Evolutionary conservation across 2,888 invertebrate genomes (phyloP), one percentile per base, ranked within the genome.

Genomic region (Melolontha melolontha): DNA sequence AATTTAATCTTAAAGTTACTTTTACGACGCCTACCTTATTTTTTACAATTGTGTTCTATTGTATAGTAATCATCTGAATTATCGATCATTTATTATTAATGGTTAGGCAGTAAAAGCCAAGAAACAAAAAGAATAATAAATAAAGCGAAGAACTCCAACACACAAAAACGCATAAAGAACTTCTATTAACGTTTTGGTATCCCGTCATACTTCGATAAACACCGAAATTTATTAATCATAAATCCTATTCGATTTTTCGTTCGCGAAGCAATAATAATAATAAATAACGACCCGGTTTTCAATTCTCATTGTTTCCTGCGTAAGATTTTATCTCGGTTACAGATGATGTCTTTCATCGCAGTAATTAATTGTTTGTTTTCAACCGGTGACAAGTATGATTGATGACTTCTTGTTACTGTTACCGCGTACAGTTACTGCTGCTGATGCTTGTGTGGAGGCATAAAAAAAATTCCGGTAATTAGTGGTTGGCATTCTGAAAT

Each of bases 331-430:
- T 54, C 54, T 40, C 34, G 34, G 34, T 17, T 40, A 14, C 54
- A n/a, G 40, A 8, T 54, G 40, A 54, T 54, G 40, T 54, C 17
- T 39, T 40, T 54, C 52, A 52, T 52, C 54, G 39, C 6, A 8
- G 40, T 54, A 54, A 54, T 54, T 62, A 62, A 62, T 62, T 62
- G 49, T 62, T 62, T 62, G 49, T 62, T 62, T 49, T 39, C 40
- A 22, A 29, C 17, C 50, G 16, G 17, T 62, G 50, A 50, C 62
- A 62, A 62, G 50, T 39, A 62, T 62, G 62, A 62, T 62, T 62
- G 49, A 62, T 62, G n/a, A 17, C 16, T 40, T 10, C 40, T 16
- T 17, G 40, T 14, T 54, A 27, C 40, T 14, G 11, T 12, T 12
- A 16, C 17, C 39, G 17, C 39, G 54, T 34, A 34, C 6, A 34